Evolutionary conservation across 2,113 vertebrate species (phyloP), one percentile per base, ranked within the genome.

Genomic region (Oenanthe melanoleuca): DNA sequence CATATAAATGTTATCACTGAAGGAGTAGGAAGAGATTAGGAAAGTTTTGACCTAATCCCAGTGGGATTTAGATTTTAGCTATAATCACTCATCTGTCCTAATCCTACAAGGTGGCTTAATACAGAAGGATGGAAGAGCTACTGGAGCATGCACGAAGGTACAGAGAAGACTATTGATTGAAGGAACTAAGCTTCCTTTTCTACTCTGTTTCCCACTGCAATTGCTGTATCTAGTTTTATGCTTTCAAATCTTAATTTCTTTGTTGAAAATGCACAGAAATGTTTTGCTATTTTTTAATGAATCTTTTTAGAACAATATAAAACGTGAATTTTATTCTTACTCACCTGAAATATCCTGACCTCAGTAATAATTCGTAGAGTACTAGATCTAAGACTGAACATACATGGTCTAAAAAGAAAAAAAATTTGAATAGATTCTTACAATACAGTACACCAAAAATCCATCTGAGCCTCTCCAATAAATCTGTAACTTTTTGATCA

Each of bases 81-180:
- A 91, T 95, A 97, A 88, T 92, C 91, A 96, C 45, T 96, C 93
- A 94, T 93, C 95, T 97, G 88, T 96, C 95, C 67, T 95, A 95
- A 96, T 95, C 91, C 75, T 94, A 96, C 83, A 80, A 85, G 95
- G 80, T 93, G 78, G 86, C 63, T 97, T 94, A 94, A 96, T 79
- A 93, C n/a, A 89, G 91, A 88, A 89, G 83, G 94, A 79, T 83
- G 87, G 95, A 96, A 88, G 79, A 96, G 85, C 65, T 56, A 94
- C 74, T 86, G 92, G 94, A 97, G 93, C 96, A 89, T 97, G 83
- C 61, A 93, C 77, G 57, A 78, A 93, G 60, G 74, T 91, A 95
- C 94, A 96, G 91, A 92, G 85, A 93, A 67, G 50, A 87, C 94
- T 97, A 97, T 97, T 92, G 96, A 97, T 94, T 95, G 95, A 93